These are phyloP conservation scores for Oppia nitens DNA, from an alignment of 1,140 invertebrate genomes.

Conservation along the genomic window DNA sequence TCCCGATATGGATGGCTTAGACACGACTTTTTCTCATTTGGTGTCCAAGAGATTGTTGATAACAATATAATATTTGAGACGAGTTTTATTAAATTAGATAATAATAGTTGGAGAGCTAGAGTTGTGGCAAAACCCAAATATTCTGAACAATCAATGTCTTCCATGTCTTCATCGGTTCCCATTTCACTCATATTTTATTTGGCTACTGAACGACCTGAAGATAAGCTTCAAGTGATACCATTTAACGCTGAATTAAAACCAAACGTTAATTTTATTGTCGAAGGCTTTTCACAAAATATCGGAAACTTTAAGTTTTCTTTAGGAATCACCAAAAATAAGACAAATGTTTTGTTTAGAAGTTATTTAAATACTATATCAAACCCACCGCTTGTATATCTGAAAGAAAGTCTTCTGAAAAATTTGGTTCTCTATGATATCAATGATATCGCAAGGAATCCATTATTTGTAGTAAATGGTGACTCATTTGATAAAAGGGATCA, in stretches of 20 bases:
- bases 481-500: conserved; percentile 19
- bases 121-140: conserved; percentile 42
- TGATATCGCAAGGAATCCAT: neutral
- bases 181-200: conserved; percentile 36
- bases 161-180: conserved; percentile 14
- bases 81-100: conserved; percentile 82
- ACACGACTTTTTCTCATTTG: conserved; percentile 82
- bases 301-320: conserved; percentile 52
- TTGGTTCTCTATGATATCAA: conserved; percentile 21
- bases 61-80: conserved; percentile 56
- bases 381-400: conserved; percentile 49
- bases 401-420: conserved; percentile 49
- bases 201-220: conserved; percentile 28
- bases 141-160: conserved; percentile 2
- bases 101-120: conserved; percentile 61
- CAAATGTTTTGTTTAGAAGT: conserved; percentile 47
- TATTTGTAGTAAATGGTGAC: neutral
- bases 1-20: conserved; percentile 65
- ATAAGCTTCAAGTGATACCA: conserved; percentile 26
- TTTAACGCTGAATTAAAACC: conserved; percentile 28
- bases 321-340: conserved; percentile 23
- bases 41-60: conserved; percentile 74
- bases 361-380: conserved; percentile 47
- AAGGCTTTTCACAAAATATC: conserved; percentile 50
- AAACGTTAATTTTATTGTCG: conserved; percentile 40